Base-by-base conservation (phyloP, 2,888 invertebrate genomes). In the Trachelus troglodyta region DNA sequence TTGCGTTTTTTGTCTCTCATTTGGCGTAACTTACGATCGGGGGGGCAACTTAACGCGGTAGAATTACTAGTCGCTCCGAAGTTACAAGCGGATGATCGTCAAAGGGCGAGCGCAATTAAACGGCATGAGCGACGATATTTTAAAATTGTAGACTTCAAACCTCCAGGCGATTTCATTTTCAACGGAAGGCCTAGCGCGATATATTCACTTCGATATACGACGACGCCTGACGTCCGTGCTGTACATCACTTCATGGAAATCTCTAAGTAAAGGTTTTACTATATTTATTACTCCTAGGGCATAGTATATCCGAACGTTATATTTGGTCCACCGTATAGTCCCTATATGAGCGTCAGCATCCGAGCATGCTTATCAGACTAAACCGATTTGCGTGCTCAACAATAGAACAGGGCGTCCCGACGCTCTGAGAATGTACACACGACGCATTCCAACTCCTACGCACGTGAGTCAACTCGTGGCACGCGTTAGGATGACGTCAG, bases 391-490 rank as follows among this genome's bases (percentile, higher is more conserved):
- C 56, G 23, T 56, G 56, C 56, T 56, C 23, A 56, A 56, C 56
- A 56, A 56, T 56, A 56, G 56, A 31, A 23, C 71, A 71, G 31
- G 11, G 71, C 71, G 31, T 71, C 31, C 79, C 83, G 79, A 79
- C 78, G 79, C 80, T 68, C 75, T 81, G 80, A 76, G 79, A 79
- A 77, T 82, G 81, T 82, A 86, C 83, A 84, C 82, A 83, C 81
- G 80, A 83, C 81, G 87, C 86, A 89, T 89, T 86, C 86, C 85
- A 74, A 85, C 89, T 88, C 89, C 89, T 88, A 89, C 89, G 85
- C 85, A 40, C 76, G 84, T 90, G 90, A 90, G 87, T 89, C 89
- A 90, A 89, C 87, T 84, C 87, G 85, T 87, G 86, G 83, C 85
- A 80, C 69, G 56, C 56, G 68, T 56, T 56, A 75, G 12, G 75